These are phyloP conservation scores for Odontocolon sp. DNA, from an alignment of 2,888 invertebrate species.

Conservation along the genomic window DNA sequence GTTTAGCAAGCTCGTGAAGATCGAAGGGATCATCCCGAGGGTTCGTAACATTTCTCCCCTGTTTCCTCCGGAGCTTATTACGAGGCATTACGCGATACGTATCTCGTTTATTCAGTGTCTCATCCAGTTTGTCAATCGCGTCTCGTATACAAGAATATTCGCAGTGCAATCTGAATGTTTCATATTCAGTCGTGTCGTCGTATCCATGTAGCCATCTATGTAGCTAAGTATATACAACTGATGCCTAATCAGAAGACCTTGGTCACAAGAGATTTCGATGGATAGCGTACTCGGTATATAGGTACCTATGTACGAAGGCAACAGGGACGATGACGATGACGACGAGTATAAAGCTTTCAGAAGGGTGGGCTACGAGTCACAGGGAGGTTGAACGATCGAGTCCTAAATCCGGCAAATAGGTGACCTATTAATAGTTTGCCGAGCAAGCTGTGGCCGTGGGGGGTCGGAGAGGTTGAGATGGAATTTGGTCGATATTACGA, in stretches of 20 bases:
- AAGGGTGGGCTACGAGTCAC: slow-evolving; percentile 6
- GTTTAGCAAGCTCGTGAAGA: neutral
- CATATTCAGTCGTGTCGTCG: neutral
- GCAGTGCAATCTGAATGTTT: slow-evolving; percentile 3
- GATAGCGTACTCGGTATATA: slow-evolving; percentile 1
- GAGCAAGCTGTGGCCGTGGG: neutral
- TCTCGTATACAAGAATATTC: slow-evolving; percentile 2
- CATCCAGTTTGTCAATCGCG: neutral
- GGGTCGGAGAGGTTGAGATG: neutral
- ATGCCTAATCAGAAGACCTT: slow-evolving; percentile 40
- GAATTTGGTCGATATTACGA: slow-evolving; percentile 52
- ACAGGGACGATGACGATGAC: no score
- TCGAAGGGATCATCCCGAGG: neutral
- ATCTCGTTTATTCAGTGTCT: neutral
- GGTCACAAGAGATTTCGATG: slow-evolving; percentile 48
- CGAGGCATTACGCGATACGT: neutral
- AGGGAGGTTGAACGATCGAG: slow-evolving; percentile 51
- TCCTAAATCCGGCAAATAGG: slow-evolving; percentile 45
- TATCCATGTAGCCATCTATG: slow-evolving; percentile 17
- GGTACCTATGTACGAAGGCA: no score
- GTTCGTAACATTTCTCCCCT: neutral
- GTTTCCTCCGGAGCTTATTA: neutral
- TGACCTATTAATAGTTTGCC: slow-evolving; percentile 46
- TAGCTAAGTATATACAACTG: no score
- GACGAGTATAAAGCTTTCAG: neutral